phyloP scores from a whole-genome alignment of 2,113 vertebrate genomes.

The Puma concolor region DNA sequence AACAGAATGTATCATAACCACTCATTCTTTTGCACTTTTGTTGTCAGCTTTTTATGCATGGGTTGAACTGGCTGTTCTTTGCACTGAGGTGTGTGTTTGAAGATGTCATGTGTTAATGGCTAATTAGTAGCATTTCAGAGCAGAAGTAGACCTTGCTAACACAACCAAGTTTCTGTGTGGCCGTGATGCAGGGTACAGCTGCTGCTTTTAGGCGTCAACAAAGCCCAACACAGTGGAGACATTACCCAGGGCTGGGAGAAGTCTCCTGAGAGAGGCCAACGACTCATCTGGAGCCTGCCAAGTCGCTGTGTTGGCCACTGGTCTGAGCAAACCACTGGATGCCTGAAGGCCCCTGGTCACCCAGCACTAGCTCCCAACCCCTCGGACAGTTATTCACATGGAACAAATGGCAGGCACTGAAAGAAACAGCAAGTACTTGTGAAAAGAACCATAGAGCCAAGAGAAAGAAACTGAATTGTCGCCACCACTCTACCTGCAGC shows the following conservation, averaged over 20 bases:
- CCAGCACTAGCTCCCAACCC: accelerated
- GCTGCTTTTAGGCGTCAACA: not conserved
- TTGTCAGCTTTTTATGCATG: not conserved
- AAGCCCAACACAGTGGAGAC: not conserved
- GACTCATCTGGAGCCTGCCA: not conserved
- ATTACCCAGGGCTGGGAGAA: not conserved
- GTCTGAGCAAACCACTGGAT: not conserved
- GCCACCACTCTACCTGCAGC: not conserved
- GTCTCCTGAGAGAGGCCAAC: not conserved
- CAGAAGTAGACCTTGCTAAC: conserved; percentile 20
- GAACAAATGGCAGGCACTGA: not conserved
- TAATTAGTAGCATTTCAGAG: conserved; percentile 59
- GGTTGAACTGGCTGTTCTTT: conserved; percentile 35
- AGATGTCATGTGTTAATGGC: conserved; percentile 49
- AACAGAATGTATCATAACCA: not conserved
- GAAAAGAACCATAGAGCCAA: not conserved
- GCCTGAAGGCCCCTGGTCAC: not conserved
- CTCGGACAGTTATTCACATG: not conserved
- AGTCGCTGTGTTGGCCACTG: not conserved
- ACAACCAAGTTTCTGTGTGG: not conserved
- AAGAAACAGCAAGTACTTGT: not conserved
- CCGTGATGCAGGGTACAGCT: not conserved
- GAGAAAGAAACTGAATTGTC: not conserved
- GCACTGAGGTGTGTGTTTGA: not conserved
- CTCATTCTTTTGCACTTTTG: not conserved